Conservation (phyloP, 2,113 vertebrate genomes). For the Odocoileus virginianus region DNA sequence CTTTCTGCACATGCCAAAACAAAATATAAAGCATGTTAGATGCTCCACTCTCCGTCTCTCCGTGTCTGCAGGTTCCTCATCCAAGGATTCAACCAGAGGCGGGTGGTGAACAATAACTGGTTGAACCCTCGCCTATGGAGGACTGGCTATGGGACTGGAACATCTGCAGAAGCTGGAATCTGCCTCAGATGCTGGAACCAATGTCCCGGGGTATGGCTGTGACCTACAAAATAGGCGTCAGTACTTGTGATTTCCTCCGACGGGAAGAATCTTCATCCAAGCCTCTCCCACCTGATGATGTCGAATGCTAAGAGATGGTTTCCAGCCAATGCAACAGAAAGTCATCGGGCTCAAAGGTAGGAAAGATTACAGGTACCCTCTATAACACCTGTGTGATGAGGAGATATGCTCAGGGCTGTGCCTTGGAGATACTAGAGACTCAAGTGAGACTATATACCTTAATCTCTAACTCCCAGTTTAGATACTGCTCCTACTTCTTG, state of each 20-base stretch:
- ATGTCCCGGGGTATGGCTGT: not conserved
- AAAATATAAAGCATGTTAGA: not conserved
- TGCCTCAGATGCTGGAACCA: not conserved
- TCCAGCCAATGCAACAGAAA: not conserved
- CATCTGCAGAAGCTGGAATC: not conserved
- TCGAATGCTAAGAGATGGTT: not conserved
- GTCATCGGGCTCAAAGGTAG: not conserved
- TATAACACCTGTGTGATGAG: not conserved
- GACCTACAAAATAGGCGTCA: not conserved
- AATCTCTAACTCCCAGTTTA: not conserved
- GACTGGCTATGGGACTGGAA: not conserved
- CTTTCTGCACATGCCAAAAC: not conserved
- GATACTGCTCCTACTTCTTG: not conserved
- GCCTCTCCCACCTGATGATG: not conserved
- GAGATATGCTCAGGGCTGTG: not conserved
- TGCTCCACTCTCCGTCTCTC: too few relatives aligned
- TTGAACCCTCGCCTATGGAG: not conserved
- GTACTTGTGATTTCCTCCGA: not conserved
- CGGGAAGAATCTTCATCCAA: not conserved
- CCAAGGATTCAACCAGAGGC: not conserved
- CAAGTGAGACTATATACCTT: not conserved
- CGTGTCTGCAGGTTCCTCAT: not conserved
- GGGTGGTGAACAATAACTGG: accelerated
- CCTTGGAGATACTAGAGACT: not conserved
- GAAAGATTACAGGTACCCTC: not conserved